A percentile compares a stretch with the other conserved stretches of the same genome.
These are phyloP conservation scores for Epizoanthus ramosus DNA, from an alignment of 92 coral and sea anemone genomes.

Conservation along the genomic window DNA sequence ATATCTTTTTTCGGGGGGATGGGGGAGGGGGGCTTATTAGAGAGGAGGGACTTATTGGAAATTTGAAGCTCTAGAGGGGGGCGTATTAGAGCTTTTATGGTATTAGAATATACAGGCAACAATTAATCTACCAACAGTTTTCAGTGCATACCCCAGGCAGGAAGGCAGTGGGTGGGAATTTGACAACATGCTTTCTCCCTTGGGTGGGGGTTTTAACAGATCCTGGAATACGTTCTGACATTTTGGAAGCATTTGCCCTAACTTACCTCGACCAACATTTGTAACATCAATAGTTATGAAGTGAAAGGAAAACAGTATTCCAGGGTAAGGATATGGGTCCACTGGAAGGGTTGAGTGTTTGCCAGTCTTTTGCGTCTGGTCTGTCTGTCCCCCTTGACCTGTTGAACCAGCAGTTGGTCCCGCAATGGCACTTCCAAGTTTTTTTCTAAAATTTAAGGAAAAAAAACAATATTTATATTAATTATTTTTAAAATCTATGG, in stretches of 20 bases:
- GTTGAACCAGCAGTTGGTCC: conserved; percentile 71
- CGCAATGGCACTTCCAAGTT: conserved; percentile 96
- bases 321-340: conserved; percentile 78
- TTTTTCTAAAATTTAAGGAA: conserved; percentile 59
- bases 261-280: conserved; percentile 80
- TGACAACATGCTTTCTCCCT: neutral
- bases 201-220: no score
- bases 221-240: neutral
- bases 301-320: conserved; percentile 65
- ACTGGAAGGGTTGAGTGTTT: conserved; percentile 84
- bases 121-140: no score
- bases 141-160: no score
- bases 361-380: conserved; percentile 52
- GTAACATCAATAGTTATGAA: conserved; percentile 84
- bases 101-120: no score
- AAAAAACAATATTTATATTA: neutral
- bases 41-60: no score
- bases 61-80: no score
- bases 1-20: no score
- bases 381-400: conserved; percentile 46
- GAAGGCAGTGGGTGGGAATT: neutral
- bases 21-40: no score
- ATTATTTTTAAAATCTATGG: no score
- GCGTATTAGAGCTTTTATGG: no score
- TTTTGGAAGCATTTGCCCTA: no score